Evolutionary conservation across 2,113 vertebrate genomes (phyloP), one percentile per base, ranked within the genome.

Genomic region (Pungitius pungitius): DNA sequence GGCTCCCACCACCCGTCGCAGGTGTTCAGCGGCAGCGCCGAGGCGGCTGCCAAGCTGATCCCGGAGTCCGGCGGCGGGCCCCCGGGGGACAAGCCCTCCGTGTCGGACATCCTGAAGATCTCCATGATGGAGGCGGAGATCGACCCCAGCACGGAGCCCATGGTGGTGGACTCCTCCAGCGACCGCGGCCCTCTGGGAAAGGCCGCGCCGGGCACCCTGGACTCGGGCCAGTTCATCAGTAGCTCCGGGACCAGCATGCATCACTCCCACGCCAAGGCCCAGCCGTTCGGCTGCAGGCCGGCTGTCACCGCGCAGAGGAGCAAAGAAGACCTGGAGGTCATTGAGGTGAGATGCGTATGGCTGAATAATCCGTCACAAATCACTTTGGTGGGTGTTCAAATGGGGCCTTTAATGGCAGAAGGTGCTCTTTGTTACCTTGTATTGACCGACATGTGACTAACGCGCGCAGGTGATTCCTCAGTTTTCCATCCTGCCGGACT

Each of bases 91-190:
- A 97, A 98, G 90, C 84, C 96, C 61, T 93, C 95, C 0, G 95
- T 96, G 87, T 96, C 96, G 3, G 98, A 99, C 94, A 95, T 96
- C 91, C 93, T 98, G 91, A 97, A 96, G 93, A 98, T 98, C 93
- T 98, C 98, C 90, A 94, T 98, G 97, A 95, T 99, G 95, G 96
- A 99, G 93, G 96, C 97, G 40, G 96, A 97, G 92, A 97, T 96
- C 75, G 96, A 97, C 80, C 92, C 96, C 9, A 94, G 95, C 81
- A 80, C 92, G 2, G 97, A 96, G 87, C 94, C 93, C 71, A 92
- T 95, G 86, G 58, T 96, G 92, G 96, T 94, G 91, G 98, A 98
- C 66, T 93, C 96, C 24, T 96, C 95, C 85, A 93, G 93, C 61
- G 95, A 97, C 90, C 90, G 93, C 71, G 80, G 93, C 60, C 84